A percentile compares a stretch with the other conserved stretches of the same genome.
Conservation (phyloP, 1,140 invertebrate species). For the Bombus confusus region DNA sequence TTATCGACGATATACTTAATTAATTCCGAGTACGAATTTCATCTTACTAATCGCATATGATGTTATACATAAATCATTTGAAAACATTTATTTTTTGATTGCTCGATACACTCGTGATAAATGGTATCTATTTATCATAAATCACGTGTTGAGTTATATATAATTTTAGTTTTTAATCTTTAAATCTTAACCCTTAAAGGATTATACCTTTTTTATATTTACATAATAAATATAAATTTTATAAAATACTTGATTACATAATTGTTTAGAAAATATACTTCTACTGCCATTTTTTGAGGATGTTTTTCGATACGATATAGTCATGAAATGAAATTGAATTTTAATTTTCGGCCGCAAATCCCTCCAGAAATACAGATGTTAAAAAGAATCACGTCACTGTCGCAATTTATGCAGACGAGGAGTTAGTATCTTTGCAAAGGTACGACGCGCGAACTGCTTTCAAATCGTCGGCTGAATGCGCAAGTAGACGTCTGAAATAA, state of each 20-base stretch:
- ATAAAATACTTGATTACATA: too few species aligned
- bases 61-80: background rate
- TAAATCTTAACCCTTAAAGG: too few species aligned
- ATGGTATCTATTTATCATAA: background rate
- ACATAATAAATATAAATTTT: too few species aligned
- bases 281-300: background rate
- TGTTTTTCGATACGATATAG: too few species aligned
- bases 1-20: background rate
- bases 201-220: too few species aligned
- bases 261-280: too few species aligned
- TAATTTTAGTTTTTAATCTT: too few species aligned
- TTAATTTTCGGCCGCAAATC: background rate
- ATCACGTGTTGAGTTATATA: background rate
- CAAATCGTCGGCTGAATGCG: slow-evolving; percentile 15
- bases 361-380: background rate
- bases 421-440: background rate
- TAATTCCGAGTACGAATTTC: slow-evolving; percentile 5
- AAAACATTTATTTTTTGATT: background rate
- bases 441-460: slow-evolving; percentile 24
- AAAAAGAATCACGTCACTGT: slow-evolving; percentile 17
- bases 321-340: background rate
- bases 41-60: background rate
- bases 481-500: slow-evolving; percentile 14
- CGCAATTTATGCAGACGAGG: slow-evolving; percentile 44
- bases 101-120: background rate